Base-by-base conservation (phyloP, 2,113 vertebrate species). In the Nannospalax galili region DNA sequence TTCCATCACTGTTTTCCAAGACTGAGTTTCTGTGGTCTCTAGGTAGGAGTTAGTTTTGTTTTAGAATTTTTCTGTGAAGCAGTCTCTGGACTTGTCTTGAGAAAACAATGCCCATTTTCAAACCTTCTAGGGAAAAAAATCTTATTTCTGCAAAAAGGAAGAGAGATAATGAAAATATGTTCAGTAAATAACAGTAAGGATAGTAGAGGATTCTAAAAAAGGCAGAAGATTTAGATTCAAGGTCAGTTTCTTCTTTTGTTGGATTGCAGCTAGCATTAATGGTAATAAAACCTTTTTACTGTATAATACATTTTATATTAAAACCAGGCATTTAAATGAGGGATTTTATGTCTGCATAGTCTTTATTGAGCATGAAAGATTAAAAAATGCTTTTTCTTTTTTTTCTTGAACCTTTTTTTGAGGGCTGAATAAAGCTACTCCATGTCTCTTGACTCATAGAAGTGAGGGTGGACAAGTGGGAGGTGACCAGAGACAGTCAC, bases 331-430 rank as follows among this genome's bases (percentile, higher is more conserved):
- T 97, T 97, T 97, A 97, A 97, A 97, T 97, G 96, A 97, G 40
- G 95, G 95, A 95, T 97, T 98, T 97, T 97, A 98, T 97, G 94
- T 85, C 94, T 96, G 93, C 62, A 70, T 22, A 91, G 92, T 93
- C 96, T 97, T 98, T 97, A 97, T 94, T 94, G 97, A 97, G 96
- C 96, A 97, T 95, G 96, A 98, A 98, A 93, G 77, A 97, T 98
- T 96, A 93, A 95, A 96, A 96, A 97, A 90, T 64, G 62, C 75
- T 90, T 96, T 89, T 37, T 84, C 35, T 35, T 80, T 90, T 82
- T 42, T 22, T 42, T 12, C 65, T 86, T 79, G 62, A 81, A 30
- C 60, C 7, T 72, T 75, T 91, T 86, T 93, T 75, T 60, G 11
- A 93, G 77, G 30, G 88, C 81, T 95, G 81, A 73, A n/a, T n/a